Conservation (phyloP, 1,140 invertebrate genomes). For the Colletes latitarsis region DNA sequence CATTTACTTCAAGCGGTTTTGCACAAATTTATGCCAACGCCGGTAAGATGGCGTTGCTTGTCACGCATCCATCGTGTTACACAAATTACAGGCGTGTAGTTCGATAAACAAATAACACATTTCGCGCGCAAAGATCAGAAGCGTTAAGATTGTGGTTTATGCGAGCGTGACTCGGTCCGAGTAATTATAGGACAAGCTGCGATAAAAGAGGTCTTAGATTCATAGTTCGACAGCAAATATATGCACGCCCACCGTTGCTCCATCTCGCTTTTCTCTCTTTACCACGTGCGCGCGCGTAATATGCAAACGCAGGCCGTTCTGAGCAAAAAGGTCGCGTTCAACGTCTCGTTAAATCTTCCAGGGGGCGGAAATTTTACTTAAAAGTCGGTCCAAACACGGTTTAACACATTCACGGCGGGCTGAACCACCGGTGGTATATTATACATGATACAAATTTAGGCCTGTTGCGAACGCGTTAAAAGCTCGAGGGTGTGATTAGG, state of each 20-base stretch:
- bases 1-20: too few relatives aligned
- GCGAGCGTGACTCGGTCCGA: slow-evolving; percentile 48
- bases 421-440: too few relatives aligned
- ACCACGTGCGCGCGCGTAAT: neutral
- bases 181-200: slow-evolving; percentile 59
- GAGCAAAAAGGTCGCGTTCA: slow-evolving; percentile 54
- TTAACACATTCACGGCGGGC: too few relatives aligned
- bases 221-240: slow-evolving; percentile 64
- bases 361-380: too few relatives aligned
- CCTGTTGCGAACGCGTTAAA: too few relatives aligned
- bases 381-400: too few relatives aligned
- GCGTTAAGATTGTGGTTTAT: slow-evolving; percentile 53
- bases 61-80: too few relatives aligned
- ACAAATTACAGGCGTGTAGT: neutral
- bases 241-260: slow-evolving; percentile 60
- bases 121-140: slow-evolving; percentile 46
- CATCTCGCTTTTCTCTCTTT: slow-evolving; percentile 38
- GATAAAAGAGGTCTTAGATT: slow-evolving; percentile 58
- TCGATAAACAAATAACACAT: slow-evolving; percentile 24
- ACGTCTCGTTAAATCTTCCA: slow-evolving; percentile 33
- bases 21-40: too few relatives aligned
- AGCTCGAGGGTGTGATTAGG: too few relatives aligned
- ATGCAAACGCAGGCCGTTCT: slow-evolving; percentile 33
- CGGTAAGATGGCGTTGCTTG: too few relatives aligned
- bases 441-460: too few relatives aligned